Conservation (phyloP, 2,888 invertebrate species). For the Nemotelus nigrinus region DNA sequence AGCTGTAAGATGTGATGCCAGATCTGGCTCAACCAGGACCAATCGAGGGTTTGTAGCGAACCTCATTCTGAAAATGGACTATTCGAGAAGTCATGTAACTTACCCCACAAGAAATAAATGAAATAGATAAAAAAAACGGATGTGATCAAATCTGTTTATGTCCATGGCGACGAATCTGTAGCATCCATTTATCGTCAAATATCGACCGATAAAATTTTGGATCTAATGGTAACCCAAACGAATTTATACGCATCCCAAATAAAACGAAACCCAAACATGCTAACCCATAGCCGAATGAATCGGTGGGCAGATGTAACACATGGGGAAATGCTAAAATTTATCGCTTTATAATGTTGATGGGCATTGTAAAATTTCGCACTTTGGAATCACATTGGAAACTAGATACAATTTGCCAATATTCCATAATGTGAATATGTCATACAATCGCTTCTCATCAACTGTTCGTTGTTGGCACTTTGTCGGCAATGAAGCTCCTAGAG, state of each 20-base stretch:
- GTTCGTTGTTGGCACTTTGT: conserved; percentile 13
- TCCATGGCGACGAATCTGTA: too few relatives aligned
- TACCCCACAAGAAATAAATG: too few relatives aligned
- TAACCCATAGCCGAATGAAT: conserved; percentile 11
- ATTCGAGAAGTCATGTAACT: too few relatives aligned
- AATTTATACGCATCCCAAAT: conserved; percentile 16
- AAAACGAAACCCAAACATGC: conserved; percentile 14
- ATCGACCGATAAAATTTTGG: too few relatives aligned
- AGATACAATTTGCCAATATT: neutral
- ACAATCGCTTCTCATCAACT: conserved; percentile 7
- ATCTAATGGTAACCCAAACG: conserved; percentile 2
- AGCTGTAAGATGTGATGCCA: too few relatives aligned
- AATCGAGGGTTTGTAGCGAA: too few relatives aligned
- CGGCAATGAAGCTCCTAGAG: conserved; percentile 14
- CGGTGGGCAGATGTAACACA: conserved; percentile 1
- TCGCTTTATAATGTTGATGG: conserved; percentile 19
- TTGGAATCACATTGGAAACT: conserved; percentile 15
- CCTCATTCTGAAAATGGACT: too few relatives aligned
- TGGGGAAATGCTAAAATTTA: neutral
- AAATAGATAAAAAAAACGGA: too few relatives aligned
- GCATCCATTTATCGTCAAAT: too few relatives aligned
- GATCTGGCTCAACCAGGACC: too few relatives aligned
- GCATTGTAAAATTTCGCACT: conserved; percentile 17
- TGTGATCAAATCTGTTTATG: too few relatives aligned
- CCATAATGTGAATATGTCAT: conserved; percentile 11